These are phyloP conservation scores for Ectemnius lituratus DNA, from an alignment of 2,888 invertebrate species.

Conservation along the genomic window DNA sequence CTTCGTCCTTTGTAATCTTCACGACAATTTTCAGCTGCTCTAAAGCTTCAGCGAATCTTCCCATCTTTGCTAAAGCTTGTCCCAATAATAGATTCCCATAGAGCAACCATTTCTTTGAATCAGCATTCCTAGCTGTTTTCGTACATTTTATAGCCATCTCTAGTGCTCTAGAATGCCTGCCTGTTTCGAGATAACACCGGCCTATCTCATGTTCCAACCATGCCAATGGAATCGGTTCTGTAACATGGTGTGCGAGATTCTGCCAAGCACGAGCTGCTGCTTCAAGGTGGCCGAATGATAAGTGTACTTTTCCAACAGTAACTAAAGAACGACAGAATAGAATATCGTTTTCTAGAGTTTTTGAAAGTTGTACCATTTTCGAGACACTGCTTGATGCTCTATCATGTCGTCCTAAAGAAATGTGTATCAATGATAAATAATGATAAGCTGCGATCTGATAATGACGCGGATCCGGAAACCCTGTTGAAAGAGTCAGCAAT, in stretches of 20 bases:
- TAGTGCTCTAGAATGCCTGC: slow-evolving; percentile 52
- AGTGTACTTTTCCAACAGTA: slow-evolving; percentile 69
- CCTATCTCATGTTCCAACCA: slow-evolving; percentile 61
- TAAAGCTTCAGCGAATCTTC: slow-evolving; percentile 63
- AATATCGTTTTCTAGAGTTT: slow-evolving; percentile 46
- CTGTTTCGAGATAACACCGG: slow-evolving; percentile 68
- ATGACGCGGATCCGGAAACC: slow-evolving; percentile 48
- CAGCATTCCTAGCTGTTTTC: slow-evolving; percentile 54
- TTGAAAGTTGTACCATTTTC: slow-evolving; percentile 62
- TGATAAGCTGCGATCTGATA: slow-evolving; percentile 60
- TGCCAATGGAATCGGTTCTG: slow-evolving; percentile 48
- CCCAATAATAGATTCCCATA: slow-evolving; percentile 66
- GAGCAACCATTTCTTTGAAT: slow-evolving; percentile 67
- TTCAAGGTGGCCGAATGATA: slow-evolving; percentile 67
- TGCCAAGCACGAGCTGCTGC: slow-evolving; percentile 68
- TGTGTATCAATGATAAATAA: slow-evolving; percentile 65
- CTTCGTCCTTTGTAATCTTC: slow-evolving; percentile 53
- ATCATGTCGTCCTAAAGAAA: slow-evolving; percentile 66
- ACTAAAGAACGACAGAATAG: slow-evolving; percentile 58
- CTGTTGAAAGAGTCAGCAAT: slow-evolving; percentile 52
- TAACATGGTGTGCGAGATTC: slow-evolving; percentile 46
- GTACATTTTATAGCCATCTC: slow-evolving; percentile 57
- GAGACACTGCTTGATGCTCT: slow-evolving; percentile 62
- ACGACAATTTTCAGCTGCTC: slow-evolving; percentile 53
- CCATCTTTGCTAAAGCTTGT: slow-evolving; percentile 64